These are phyloP conservation scores for Anisognathus igniventris DNA, from an alignment of 2,797 vertebrate genomes.

Conservation along the genomic window DNA sequence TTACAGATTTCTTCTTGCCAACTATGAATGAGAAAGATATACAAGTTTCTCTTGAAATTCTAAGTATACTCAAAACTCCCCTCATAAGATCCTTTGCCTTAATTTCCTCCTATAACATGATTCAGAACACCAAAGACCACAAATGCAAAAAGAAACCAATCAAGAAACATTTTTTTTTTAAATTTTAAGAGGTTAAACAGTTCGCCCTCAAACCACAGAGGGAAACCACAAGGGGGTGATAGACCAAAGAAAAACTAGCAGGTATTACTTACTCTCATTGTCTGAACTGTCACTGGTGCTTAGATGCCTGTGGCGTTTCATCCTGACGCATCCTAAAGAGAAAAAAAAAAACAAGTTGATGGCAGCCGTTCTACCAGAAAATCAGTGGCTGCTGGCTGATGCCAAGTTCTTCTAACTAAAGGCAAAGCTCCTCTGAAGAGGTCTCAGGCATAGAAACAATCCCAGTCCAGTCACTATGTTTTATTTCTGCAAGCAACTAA, in stretches of 20 bases:
- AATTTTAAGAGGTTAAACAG: slow-evolving; percentile 14
- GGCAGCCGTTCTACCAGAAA: slow-evolving; percentile 23
- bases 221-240: slow-evolving; percentile 56
- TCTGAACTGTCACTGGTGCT: slow-evolving; percentile 99
- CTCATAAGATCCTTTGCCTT: background rate
- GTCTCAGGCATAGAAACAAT: background rate
- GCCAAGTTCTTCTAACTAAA: background rate
- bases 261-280: slow-evolving; percentile 90
- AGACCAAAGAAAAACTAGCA: slow-evolving; percentile 43
- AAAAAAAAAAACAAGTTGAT: slow-evolving; percentile 34
- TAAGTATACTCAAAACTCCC: background rate
- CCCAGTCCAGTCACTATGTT: background rate
- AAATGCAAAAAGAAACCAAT: background rate
- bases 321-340: slow-evolving; percentile 89
- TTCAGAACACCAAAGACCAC: background rate
- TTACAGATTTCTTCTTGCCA: background rate
- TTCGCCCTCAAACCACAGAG: slow-evolving; percentile 55
- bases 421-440: slow-evolving; percentile 21
- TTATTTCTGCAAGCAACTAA: background rate
- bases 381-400: background rate
- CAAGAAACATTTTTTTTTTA: background rate
- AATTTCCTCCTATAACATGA: background rate
- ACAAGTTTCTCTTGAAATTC: background rate
- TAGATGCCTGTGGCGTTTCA: slow-evolving; percentile 93
- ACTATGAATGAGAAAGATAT: background rate